Evolutionary conservation across 2,797 vertebrate genomes (phyloP).

Genomic region (Pseudopleuronectes americanus): DNA sequence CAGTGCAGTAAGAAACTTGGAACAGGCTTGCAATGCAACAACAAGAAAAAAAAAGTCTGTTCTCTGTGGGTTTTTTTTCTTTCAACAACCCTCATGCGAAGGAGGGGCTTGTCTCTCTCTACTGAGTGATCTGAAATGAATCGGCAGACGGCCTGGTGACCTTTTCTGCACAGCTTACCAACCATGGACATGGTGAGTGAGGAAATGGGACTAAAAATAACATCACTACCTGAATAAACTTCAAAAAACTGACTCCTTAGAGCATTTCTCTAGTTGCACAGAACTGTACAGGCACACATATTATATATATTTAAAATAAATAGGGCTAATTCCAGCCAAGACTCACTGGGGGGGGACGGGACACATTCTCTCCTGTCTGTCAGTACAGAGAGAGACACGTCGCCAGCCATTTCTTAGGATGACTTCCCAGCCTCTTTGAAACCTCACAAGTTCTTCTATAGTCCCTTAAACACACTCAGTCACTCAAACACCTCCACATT

Average conservation of each 20-base stretch:
- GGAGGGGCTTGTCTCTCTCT: slow-evolving; percentile 54
- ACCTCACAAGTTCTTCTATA: slow-evolving; percentile 57
- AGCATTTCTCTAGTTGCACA: slow-evolving; percentile 81
- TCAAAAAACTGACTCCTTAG: slow-evolving; percentile 78
- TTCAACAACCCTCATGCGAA: slow-evolving; percentile 49
- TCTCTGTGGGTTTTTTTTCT: slow-evolving; percentile 37
- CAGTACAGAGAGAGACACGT: slow-evolving; percentile 58
- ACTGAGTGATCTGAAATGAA: slow-evolving; percentile 65
- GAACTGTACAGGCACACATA: slow-evolving; percentile 87
- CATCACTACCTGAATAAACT: slow-evolving; percentile 80
- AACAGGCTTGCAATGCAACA: slow-evolving; percentile 79
- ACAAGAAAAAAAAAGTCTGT: slow-evolving; percentile 62
- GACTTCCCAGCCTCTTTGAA: slow-evolving; percentile 53
- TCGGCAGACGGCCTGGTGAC: slow-evolving; percentile 58
- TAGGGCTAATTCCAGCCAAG: slow-evolving; percentile 80
- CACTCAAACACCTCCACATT: slow-evolving; percentile 41
- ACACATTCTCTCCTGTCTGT: slow-evolving; percentile 51
- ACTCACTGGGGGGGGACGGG: slow-evolving; percentile 65
- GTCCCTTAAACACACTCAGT: slow-evolving; percentile 55
- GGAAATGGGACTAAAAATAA: slow-evolving; percentile 73
- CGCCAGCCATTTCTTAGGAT: slow-evolving; percentile 35
- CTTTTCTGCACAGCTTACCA: slow-evolving; percentile 77
- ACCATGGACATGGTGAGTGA: slow-evolving; percentile 68
- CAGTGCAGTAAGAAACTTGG: slow-evolving; percentile 76
- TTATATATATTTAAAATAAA: slow-evolving; percentile 87